Conservation (phyloP, 30 jellyfish, hydroid and myxozoan species). For the Haliclystus octoradiatus region DNA sequence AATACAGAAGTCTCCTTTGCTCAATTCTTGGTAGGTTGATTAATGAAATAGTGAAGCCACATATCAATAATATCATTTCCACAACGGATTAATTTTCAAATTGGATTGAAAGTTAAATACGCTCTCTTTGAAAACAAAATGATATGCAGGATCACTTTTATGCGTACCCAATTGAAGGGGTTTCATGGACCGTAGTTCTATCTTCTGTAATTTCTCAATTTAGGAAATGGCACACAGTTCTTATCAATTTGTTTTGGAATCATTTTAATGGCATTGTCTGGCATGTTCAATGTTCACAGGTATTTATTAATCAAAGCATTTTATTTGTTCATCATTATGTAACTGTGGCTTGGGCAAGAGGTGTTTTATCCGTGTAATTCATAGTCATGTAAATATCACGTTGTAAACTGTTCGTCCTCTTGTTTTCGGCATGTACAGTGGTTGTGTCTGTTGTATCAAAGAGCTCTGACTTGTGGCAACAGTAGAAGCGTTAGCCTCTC, state of each 20-base stretch:
- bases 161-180: no score
- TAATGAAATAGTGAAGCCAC: neutral
- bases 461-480: no score
- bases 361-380: no score
- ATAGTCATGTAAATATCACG: no score
- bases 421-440: no score
- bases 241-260: constrained; percentile 72
- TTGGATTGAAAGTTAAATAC: neutral
- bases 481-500: no score
- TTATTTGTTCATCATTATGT: neutral
- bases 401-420: no score
- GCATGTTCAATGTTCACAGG: constrained; percentile 97
- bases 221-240: constrained; percentile 91
- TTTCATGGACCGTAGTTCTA: no score
- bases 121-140: neutral
- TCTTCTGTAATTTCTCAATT: neutral
- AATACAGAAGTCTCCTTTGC: constrained; percentile 67
- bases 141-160: neutral
- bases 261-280: constrained; percentile 74
- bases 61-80: neutral
- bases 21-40: constrained; percentile 59
- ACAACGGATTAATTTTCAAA: neutral
- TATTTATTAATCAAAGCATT: neutral
- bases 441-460: no score
- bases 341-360: no score